Evolutionary conservation across 2,888 invertebrate species (phyloP).

Genomic region (Harpalus rubripes): DNA sequence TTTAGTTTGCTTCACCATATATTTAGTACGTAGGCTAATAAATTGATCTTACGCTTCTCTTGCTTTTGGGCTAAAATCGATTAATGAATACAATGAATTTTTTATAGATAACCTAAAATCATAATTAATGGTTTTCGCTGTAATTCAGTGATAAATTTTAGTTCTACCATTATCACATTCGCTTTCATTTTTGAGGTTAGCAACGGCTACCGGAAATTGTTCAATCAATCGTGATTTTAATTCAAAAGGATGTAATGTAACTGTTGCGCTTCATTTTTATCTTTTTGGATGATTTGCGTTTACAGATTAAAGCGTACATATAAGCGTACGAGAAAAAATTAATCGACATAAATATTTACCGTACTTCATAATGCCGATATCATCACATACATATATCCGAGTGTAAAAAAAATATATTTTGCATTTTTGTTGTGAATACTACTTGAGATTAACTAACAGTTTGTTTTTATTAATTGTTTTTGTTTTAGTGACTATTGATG

Average conservation of each 20-base stretch:
- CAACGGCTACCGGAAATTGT: neutral
- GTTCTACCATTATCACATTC: neutral
- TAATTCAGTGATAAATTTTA: constrained; percentile 2
- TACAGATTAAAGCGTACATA: neutral
- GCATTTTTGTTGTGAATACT: no score
- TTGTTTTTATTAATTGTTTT: no score
- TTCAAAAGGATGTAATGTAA: constrained; percentile 15
- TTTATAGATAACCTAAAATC: constrained; percentile 16
- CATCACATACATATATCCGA: no score
- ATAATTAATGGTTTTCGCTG: neutral
- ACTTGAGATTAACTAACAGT: no score
- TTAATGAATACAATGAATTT: neutral
- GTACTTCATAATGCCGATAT: neutral
- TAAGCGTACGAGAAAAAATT: neutral
- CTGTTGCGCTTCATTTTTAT: constrained; percentile 24
- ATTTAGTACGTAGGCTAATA: neutral
- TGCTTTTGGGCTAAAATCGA: neutral
- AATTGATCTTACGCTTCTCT: neutral
- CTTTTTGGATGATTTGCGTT: constrained; percentile 9
- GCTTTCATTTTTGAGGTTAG: constrained; percentile 24
- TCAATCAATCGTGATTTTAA: constrained; percentile 49
- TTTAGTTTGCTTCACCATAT: neutral
- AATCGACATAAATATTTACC: neutral
- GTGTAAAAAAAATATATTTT: no score
- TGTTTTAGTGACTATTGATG: no score